Evolutionary conservation across 1,140 invertebrate genomes (phyloP).

Genomic region (Drosophila repletoides): DNA sequence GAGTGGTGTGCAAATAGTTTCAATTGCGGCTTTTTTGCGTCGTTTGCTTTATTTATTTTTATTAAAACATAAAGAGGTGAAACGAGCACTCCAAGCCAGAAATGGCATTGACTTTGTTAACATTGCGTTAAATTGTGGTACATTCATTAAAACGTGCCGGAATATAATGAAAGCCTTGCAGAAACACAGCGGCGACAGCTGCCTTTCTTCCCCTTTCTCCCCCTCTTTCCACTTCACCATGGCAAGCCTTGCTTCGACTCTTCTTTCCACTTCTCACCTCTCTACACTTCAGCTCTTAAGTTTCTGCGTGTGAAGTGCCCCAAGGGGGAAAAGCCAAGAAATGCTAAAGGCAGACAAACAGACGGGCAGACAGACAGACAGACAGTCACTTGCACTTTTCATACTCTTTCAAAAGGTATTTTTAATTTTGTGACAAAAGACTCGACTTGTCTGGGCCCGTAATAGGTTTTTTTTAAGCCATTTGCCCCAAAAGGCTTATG

Average conservation of each 20-base stretch:
- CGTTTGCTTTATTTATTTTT: slow-evolving; percentile 81
- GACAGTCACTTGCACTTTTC: slow-evolving; percentile 58
- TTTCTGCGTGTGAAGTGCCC: slow-evolving; percentile 10
- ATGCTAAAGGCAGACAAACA: not conserved
- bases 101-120: slow-evolving; percentile 79
- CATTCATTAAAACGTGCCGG: slow-evolving; percentile 64
- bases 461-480: too few relatives aligned
- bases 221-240: too few relatives aligned
- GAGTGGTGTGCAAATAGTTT: slow-evolving; percentile 81
- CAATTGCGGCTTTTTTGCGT: slow-evolving; percentile 76
- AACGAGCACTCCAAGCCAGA: slow-evolving; percentile 40
- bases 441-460: too few relatives aligned
- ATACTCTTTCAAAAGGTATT: too few relatives aligned
- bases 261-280: too few relatives aligned
- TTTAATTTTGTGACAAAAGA: too few relatives aligned
- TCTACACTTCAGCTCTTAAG: slow-evolving; percentile 15
- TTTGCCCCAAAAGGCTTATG: too few relatives aligned
- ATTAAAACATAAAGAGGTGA: slow-evolving; percentile 77
- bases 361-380: not conserved
- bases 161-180: slow-evolving; percentile 38
- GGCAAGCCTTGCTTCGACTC: too few relatives aligned
- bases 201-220: too few relatives aligned
- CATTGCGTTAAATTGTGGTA: slow-evolving; percentile 72
- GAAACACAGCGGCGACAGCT: slow-evolving; percentile 10
- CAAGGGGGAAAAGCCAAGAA: slow-evolving; percentile 12